Evolutionary conservation across 2,113 vertebrate species (phyloP).

Genomic region (Porphyrio hochstetteri): DNA sequence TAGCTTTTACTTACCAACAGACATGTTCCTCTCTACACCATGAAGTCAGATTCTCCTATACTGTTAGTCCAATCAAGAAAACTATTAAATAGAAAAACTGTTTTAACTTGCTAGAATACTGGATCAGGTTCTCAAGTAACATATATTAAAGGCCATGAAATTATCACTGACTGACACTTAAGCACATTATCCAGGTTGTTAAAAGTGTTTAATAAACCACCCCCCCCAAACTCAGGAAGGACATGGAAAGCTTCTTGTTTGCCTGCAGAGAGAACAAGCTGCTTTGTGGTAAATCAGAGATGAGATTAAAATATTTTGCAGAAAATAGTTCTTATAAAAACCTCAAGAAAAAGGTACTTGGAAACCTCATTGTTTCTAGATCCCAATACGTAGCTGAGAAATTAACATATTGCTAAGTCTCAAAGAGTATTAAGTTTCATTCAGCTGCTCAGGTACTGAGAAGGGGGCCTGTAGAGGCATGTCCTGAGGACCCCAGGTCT

Average conservation of each 20-base stretch:
- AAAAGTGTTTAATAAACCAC: neutral
- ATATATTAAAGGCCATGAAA: neutral
- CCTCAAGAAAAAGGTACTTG: neutral
- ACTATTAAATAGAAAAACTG: neutral
- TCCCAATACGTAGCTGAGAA: neutral
- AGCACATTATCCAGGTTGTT: neutral
- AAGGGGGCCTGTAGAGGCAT: neutral
- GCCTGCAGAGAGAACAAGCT: neutral
- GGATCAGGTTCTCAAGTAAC: neutral
- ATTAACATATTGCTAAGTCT: neutral
- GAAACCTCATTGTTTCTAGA: neutral
- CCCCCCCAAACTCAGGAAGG: neutral
- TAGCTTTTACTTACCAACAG: slow-evolving; percentile 1
- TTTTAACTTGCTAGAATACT: neutral
- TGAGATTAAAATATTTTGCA: neutral
- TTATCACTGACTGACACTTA: neutral
- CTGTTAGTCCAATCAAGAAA: neutral
- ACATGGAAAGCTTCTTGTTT: neutral
- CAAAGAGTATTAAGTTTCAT: neutral
- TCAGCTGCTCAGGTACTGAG: neutral
- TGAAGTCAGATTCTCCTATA: neutral
- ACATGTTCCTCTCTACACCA: neutral
- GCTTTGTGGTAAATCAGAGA: neutral
- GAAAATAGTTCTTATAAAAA: neutral
- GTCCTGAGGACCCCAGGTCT: neutral